These are phyloP conservation scores for Centrocercus urophasianus DNA, from an alignment of 2,113 vertebrate species.

Conservation along the genomic window DNA sequence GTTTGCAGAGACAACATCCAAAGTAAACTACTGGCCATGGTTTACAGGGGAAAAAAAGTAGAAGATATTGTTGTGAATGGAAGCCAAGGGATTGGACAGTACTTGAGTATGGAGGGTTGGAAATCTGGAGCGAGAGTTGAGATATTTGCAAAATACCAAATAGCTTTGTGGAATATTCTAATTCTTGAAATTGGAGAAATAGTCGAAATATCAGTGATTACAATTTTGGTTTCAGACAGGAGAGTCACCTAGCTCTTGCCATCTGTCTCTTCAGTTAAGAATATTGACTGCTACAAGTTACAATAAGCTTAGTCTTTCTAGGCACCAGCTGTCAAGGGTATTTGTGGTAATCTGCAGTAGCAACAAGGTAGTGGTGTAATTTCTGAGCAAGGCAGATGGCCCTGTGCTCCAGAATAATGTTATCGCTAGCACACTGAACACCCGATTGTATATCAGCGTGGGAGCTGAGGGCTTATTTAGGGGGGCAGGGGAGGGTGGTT, in stretches of 20 bases:
- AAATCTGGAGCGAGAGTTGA: neutral
- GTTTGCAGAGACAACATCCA: neutral
- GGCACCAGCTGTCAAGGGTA: constrained; percentile 34
- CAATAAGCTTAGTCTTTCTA: constrained; percentile 38
- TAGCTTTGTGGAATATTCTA: neutral
- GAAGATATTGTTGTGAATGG: neutral
- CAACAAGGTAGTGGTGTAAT: neutral
- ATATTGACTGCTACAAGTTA: neutral
- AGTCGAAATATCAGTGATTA: neutral
- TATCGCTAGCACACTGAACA: neutral
- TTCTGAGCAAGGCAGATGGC: neutral
- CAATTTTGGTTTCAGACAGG: neutral
- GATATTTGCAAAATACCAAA: neutral
- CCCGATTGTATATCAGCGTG: neutral
- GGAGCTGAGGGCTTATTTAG: neutral
- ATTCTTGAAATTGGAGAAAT: neutral
- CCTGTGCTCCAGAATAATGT: neutral
- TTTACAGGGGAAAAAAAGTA: neutral
- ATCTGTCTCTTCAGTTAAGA: constrained; percentile 28
- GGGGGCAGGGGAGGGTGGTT: neutral
- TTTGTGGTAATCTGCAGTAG: neutral
- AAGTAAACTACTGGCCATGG: neutral
- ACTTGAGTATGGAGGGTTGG: neutral
- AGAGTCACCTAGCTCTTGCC: neutral
- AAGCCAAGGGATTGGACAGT: neutral